Percentiles rank a stretch among this genome's conserved stretches.
These are phyloP conservation scores for Leptinotarsa lineolata DNA, from an alignment of 1,140 invertebrate genomes.

Conservation along the genomic window DNA sequence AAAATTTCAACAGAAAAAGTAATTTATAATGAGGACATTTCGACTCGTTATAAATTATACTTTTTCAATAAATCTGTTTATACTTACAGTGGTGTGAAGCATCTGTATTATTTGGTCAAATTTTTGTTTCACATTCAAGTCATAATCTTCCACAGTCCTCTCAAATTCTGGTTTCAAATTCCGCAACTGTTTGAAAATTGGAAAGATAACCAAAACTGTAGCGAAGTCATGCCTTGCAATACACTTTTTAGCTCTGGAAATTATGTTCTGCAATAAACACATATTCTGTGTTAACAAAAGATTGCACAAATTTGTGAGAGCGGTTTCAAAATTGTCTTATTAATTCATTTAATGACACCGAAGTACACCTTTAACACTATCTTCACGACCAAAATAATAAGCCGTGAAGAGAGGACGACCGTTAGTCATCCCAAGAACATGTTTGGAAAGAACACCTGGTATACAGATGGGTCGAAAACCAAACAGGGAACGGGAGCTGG, in stretches of 20 bases:
- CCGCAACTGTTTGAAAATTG: conserved; percentile 81
- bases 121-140: conserved; percentile 71
- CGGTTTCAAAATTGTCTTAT: too few species aligned
- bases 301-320: too few species aligned
- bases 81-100: conserved; percentile 72
- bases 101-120: conserved; percentile 75
- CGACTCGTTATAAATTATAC: too few species aligned
- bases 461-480: too few species aligned
- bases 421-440: too few species aligned
- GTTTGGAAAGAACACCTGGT: too few species aligned
- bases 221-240: conserved; percentile 81
- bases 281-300: background rate
- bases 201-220: conserved; percentile 82
- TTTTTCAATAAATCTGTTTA: background rate
- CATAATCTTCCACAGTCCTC: conserved; percentile 74
- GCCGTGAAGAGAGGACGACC: too few species aligned
- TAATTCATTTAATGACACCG: too few species aligned
- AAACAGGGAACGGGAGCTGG: too few species aligned
- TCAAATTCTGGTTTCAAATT: conserved; percentile 85
- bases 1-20: background rate
- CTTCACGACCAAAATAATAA: too few species aligned
- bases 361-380: too few species aligned
- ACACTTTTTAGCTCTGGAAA: conserved; percentile 75
- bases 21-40: background rate
- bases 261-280: conserved; percentile 67